Conservation (phyloP, 2,113 vertebrate species). For the Sander vitreus region DNA sequence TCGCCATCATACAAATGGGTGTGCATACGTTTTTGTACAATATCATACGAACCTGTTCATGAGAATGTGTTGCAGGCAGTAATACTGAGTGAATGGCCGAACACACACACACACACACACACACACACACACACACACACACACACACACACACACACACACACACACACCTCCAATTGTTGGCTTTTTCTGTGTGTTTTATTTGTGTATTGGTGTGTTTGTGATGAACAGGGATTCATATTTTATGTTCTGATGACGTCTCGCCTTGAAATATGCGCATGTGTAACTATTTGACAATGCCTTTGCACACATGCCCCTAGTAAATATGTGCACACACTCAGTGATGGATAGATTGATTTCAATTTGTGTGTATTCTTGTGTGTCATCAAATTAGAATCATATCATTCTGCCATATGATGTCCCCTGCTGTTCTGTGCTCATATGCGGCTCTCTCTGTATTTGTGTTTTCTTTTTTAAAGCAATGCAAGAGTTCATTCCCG, state of each 20-base stretch:
- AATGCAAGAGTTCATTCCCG: constrained; percentile 37
- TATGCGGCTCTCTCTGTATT: constrained; percentile 32
- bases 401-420: constrained; percentile 11
- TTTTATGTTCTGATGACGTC: constrained; percentile 24
- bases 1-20: too few relatives aligned
- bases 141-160: constrained; percentile 7
- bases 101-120: neutral
- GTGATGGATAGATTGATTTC: constrained; percentile 14
- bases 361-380: constrained; percentile 32
- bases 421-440: constrained; percentile 48
- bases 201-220: constrained; percentile 6
- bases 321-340: neutral
- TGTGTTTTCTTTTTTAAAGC: constrained; percentile 52
- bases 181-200: constrained; percentile 3
- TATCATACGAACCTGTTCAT: too few relatives aligned
- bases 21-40: too few relatives aligned
- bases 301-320: neutral
- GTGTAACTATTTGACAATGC: neutral
- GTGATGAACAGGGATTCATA: neutral
- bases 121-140: constrained; percentile 5
- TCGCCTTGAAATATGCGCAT: constrained; percentile 26
- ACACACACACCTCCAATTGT: neutral
- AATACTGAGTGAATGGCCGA: constrained; percentile 11
- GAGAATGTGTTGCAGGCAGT: constrained; percentile 26
- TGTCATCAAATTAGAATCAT: constrained; percentile 46